Conservation (phyloP, 2,113 vertebrate species). For the Coptodon bakossiorum region DNA sequence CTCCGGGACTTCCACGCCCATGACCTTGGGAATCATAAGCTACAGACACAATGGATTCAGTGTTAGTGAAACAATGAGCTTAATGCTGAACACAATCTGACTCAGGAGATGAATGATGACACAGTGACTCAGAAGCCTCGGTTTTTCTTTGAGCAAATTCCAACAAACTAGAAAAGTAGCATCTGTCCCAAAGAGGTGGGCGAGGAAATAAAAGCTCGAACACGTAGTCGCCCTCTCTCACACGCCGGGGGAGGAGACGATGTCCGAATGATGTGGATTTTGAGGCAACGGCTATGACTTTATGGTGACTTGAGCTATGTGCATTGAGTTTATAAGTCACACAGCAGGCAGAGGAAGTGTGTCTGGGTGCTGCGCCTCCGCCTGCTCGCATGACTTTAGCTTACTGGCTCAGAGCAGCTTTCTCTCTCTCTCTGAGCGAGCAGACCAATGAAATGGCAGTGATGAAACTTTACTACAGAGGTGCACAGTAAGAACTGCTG, state of each 20-base stretch:
- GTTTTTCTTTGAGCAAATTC: not conserved
- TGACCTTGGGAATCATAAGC: constrained; percentile 75
- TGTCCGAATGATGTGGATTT: not conserved
- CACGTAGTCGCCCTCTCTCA: rapidly evolving
- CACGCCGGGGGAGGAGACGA: not conserved
- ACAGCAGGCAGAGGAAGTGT: not conserved
- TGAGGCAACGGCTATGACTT: not conserved
- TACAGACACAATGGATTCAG: constrained; percentile 19
- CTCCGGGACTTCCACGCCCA: constrained; percentile 59
- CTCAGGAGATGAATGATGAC: not conserved
- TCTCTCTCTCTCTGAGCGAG: not conserved
- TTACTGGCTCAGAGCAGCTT: not conserved
- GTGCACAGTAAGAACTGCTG: not conserved
- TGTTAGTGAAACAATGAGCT: not conserved
- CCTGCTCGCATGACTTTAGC: not conserved
- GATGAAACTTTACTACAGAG: not conserved
- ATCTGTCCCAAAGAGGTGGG: not conserved
- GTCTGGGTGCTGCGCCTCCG: not conserved
- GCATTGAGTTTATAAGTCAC: not conserved
- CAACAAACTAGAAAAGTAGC: not conserved
- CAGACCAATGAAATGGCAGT: not conserved
- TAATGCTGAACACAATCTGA: not conserved
- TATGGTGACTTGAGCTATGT: not conserved
- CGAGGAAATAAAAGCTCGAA: not conserved
- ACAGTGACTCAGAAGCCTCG: not conserved